phyloP scores from a whole-genome alignment of 1,140 invertebrate species.

The Anagrus nilaparvatae region DNA sequence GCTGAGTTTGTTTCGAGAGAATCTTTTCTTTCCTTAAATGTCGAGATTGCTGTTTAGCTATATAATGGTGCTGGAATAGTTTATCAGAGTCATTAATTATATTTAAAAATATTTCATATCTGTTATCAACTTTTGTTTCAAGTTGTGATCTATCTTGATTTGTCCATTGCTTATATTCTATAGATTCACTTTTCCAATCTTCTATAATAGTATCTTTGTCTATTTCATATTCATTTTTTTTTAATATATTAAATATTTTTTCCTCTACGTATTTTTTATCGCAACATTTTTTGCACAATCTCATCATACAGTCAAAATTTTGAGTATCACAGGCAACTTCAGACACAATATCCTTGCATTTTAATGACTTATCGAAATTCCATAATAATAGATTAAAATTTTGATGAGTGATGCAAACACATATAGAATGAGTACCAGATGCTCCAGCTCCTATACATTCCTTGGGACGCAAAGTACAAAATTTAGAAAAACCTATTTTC shows the following conservation, averaged over 20 bases:
- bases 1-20: not conserved
- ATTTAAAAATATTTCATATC: constrained; percentile 4
- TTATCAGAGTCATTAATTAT: constrained; percentile 1
- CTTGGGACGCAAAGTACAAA: no score
- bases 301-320: not conserved
- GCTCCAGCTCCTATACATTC: no score
- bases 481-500: no score
- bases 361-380: no score
- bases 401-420: no score
- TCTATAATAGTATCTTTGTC: constrained; percentile 1
- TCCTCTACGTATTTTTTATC: not conserved
- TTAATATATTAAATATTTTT: not conserved
- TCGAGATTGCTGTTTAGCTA: constrained; percentile 9
- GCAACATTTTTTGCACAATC: no score
- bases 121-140: not conserved
- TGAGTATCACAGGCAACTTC: not conserved
- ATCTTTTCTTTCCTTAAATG: constrained; percentile 9
- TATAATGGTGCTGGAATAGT: constrained; percentile 11
- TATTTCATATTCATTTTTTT: not conserved
- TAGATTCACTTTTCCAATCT: constrained; percentile 3
- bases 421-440: not conserved
- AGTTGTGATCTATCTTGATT: constrained; percentile 7
- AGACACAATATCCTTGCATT: not conserved
- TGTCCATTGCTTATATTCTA: constrained; percentile 12
- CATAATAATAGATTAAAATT: no score